These are phyloP conservation scores for Gallinago undulata DNA, from an alignment of 2,113 vertebrate species.

Conservation along the genomic window DNA sequence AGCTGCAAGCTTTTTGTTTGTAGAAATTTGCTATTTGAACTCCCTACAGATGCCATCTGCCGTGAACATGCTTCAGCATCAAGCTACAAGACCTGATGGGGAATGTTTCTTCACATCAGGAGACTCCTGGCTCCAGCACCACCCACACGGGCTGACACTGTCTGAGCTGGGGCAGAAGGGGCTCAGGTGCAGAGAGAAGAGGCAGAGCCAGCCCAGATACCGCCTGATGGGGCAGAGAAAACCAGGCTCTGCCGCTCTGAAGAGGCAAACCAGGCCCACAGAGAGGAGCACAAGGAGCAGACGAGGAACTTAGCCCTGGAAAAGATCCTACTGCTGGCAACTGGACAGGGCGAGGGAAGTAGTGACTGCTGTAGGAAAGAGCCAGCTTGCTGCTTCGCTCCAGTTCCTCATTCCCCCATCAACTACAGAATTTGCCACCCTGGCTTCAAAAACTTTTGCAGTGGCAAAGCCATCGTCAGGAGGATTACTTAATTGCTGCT, in stretches of 20 bases:
- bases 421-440: neutral
- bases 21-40: neutral
- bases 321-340: neutral
- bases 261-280: neutral
- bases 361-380: neutral
- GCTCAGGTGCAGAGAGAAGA: neutral
- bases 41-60: neutral
- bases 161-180: neutral
- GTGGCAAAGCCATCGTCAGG: neutral
- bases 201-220: neutral
- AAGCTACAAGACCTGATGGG: neutral
- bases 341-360: neutral
- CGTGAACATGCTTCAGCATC: neutral
- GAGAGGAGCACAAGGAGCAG: neutral
- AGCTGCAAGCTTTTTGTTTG: neutral
- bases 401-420: neutral
- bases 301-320: neutral
- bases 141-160: accelerated
- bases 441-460: neutral
- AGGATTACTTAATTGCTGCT: neutral
- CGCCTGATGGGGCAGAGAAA: neutral
- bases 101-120: neutral
- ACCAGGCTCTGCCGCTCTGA: neutral
- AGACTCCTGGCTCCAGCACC: neutral
- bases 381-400: neutral